Evolutionary conservation across 2,888 invertebrate species (phyloP).

Genomic region (Xylota sylvarum): DNA sequence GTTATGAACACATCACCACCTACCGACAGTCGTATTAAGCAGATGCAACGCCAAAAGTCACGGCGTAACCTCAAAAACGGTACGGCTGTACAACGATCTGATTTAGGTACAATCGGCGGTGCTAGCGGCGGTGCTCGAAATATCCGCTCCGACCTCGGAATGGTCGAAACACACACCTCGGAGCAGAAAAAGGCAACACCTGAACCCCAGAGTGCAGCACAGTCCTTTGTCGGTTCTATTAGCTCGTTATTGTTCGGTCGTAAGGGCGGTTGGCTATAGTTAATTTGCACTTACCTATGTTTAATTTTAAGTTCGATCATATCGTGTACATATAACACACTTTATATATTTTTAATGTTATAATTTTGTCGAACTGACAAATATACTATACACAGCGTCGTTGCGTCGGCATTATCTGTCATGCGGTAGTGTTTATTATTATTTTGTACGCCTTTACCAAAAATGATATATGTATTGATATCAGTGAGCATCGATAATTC

Average conservation of each 20-base stretch:
- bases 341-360: conserved; percentile 75
- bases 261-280: conserved; percentile 92
- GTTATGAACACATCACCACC: conserved; percentile 54
- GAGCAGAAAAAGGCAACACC: conserved; percentile 57
- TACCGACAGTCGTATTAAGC: conserved; percentile 84
- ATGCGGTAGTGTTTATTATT: conserved; percentile 2
- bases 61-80: conserved; percentile 85
- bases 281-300: conserved; percentile 72
- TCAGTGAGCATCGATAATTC: conserved; percentile 53
- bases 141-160: conserved; percentile 82
- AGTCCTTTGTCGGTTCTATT: conserved; percentile 90
- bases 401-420: conserved; percentile 62
- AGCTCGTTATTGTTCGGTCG: conserved; percentile 93
- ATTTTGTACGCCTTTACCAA: neutral
- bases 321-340: conserved; percentile 76
- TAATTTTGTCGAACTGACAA: conserved; percentile 69
- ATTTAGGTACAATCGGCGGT: conserved; percentile 86
- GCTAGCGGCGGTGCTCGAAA: conserved; percentile 55
- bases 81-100: conserved; percentile 86
- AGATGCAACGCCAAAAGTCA: conserved; percentile 86
- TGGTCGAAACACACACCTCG: conserved; percentile 74
- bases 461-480: neutral
- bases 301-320: conserved; percentile 77
- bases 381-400: conserved; percentile 25
- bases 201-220: conserved; percentile 82